phyloP scores from a whole-genome alignment of 2,888 invertebrate genomes.

The Iphiclides podalirius region DNA sequence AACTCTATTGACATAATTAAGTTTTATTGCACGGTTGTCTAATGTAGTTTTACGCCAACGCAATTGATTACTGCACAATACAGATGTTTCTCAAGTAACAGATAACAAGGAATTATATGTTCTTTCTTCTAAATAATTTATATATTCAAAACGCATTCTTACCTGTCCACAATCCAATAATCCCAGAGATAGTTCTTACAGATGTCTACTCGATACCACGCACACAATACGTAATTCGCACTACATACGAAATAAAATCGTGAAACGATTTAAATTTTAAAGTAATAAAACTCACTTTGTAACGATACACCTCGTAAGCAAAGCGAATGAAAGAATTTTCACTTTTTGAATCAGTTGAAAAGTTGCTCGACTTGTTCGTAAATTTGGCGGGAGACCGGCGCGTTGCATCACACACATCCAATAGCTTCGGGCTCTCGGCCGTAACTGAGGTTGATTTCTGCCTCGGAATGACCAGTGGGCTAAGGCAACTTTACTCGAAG shows the following conservation, averaged over 20 bases:
- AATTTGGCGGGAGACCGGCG: slow-evolving; percentile 18
- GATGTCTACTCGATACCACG: not conserved
- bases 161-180: slow-evolving; percentile 8
- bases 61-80: too few species aligned
- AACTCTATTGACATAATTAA: too few species aligned
- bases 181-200: not conserved
- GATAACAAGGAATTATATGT: too few species aligned
- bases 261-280: not conserved
- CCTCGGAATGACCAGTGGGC: slow-evolving; percentile 21
- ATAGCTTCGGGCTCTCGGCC: slow-evolving; percentile 25
- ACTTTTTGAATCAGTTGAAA: slow-evolving; percentile 7
- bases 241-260: not conserved
- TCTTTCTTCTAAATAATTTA: too few species aligned
- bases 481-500: not conserved
- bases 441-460: slow-evolving; percentile 29
- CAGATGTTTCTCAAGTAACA: too few species aligned
- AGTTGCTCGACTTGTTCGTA: slow-evolving; percentile 18
- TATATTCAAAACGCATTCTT: too few species aligned
- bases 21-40: too few species aligned
- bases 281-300: not conserved
- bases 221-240: slow-evolving; percentile 1
- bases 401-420: slow-evolving; percentile 19
- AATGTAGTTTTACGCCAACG: too few species aligned
- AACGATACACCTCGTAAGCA: not conserved
- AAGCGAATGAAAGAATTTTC: slow-evolving; percentile 2